These are phyloP conservation scores for Aspidoscelis tigris DNA, from an alignment of 2,113 vertebrate species.

Conservation along the genomic window DNA sequence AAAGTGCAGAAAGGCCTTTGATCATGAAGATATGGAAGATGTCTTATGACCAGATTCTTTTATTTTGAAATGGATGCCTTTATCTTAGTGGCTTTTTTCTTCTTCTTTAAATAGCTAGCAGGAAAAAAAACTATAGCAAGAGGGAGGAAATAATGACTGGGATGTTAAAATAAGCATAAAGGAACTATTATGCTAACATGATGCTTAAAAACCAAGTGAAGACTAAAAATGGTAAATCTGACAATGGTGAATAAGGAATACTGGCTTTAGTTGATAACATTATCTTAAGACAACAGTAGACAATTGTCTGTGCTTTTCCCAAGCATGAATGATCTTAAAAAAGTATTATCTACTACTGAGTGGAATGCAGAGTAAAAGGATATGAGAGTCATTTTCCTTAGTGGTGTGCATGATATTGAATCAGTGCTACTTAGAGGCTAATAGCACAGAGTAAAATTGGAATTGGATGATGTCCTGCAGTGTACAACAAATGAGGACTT, in stretches of 20 bases:
- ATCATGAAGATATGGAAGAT: too few species aligned
- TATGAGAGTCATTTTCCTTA: not conserved
- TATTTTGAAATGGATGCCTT: too few species aligned
- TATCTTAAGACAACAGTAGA: not conserved
- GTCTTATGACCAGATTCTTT: too few species aligned
- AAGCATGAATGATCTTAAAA: not conserved
- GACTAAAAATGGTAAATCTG: not conserved
- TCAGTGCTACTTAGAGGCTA: not conserved
- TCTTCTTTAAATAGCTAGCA: too few species aligned
- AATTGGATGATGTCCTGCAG: slow-evolving; percentile 8
- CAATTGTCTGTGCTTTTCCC: not conserved
- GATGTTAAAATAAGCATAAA: not conserved
- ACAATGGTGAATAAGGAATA: not conserved
- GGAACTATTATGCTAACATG: not conserved
- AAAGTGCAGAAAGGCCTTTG: too few species aligned
- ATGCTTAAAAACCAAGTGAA: not conserved
- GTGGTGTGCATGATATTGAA: not conserved
- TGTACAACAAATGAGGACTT: not conserved
- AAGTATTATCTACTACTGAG: not conserved
- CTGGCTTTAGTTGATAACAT: too few species aligned
- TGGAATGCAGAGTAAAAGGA: not conserved
- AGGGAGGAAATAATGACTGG: not conserved
- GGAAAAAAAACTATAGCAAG: not conserved
- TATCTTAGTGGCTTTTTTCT: too few species aligned
- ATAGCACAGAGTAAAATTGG: not conserved